Evolutionary conservation across 2,113 vertebrate species (phyloP).

Genomic region (Mormyrus iriodes): DNA sequence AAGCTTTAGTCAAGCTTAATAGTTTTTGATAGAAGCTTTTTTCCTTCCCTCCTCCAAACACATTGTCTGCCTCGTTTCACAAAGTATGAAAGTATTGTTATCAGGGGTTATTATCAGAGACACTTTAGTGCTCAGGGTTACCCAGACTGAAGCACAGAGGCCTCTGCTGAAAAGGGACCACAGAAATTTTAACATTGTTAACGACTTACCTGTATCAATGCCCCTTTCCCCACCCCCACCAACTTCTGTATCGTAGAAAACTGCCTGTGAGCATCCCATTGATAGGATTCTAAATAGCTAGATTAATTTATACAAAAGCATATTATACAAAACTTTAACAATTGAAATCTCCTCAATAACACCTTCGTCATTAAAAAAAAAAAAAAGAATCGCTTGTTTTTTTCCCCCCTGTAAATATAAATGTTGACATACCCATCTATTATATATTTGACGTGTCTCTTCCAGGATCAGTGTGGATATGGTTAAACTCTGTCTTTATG

Average conservation of each 20-base stretch:
- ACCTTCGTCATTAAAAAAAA: not conserved
- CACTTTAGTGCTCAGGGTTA: not conserved
- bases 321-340: not conserved
- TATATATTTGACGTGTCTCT: not conserved
- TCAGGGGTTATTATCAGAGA: not conserved
- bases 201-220: too few relatives aligned
- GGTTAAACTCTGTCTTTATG: not conserved
- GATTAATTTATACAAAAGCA: not conserved
- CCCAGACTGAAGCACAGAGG: not conserved
- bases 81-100: not conserved
- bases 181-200: too few relatives aligned
- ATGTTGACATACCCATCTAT: not conserved
- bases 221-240: too few relatives aligned
- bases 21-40: too few relatives aligned
- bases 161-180: not conserved
- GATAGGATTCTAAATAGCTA: not conserved
- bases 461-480: not conserved
- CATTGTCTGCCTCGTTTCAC: not conserved
- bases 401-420: not conserved
- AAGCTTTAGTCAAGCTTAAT: not conserved
- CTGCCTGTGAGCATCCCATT: not conserved
- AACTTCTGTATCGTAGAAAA: too few relatives aligned
- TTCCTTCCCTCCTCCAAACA: not conserved
- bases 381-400: not conserved
- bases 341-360: not conserved